These are phyloP conservation scores for Poecilia gillii DNA, from an alignment of 2,797 vertebrate genomes.

Conservation along the genomic window DNA sequence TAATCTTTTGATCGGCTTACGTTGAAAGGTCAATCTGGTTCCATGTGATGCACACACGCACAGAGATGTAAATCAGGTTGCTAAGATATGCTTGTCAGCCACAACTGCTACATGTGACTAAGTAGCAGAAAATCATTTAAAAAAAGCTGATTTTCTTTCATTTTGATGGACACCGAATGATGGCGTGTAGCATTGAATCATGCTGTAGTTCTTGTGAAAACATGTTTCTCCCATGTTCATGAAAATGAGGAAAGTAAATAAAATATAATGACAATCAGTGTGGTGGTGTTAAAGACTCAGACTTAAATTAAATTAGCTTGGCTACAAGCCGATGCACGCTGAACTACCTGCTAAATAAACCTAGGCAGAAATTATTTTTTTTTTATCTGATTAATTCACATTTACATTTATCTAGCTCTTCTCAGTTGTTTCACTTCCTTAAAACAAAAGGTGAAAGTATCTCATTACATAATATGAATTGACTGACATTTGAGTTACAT, in stretches of 20 bases:
- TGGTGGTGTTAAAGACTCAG: background rate
- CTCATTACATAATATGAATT: background rate
- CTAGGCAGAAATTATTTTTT: background rate
- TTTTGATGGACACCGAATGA: background rate
- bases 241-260: background rate
- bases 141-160: background rate
- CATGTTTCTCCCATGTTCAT: background rate
- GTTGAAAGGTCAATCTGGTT: background rate
- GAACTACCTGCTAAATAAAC: background rate
- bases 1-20: background rate
- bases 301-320: background rate
- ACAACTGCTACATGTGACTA: background rate
- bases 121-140: background rate
- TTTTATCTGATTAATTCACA: background rate
- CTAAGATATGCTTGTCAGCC: background rate
- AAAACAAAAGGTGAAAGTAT: background rate
- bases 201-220: background rate
- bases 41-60: background rate
- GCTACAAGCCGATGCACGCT: background rate
- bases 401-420: background rate
- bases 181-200: background rate
- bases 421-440: background rate
- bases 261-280: background rate
- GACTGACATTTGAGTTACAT: background rate
- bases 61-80: background rate